phyloP scores from a whole-genome alignment of 2,888 invertebrate species.

The Acleris cristana region DNA sequence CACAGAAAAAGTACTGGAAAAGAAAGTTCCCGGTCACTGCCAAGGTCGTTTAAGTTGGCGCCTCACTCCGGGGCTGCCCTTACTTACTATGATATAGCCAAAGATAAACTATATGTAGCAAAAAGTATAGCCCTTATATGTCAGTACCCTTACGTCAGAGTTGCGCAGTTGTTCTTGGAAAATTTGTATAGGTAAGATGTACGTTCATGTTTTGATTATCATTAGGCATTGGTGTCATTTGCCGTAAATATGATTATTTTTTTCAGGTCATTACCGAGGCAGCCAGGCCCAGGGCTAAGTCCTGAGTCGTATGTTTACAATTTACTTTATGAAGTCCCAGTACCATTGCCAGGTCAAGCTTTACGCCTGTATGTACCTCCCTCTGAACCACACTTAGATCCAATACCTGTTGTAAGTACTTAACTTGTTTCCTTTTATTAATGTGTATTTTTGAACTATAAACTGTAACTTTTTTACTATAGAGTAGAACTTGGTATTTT shows the following conservation, averaged over 20 bases:
- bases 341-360: slow-evolving; percentile 95
- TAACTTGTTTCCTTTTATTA: neutral
- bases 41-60: slow-evolving; percentile 94
- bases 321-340: slow-evolving; percentile 95
- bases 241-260: neutral
- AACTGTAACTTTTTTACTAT: too few species aligned
- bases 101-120: slow-evolving; percentile 97
- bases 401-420: slow-evolving; percentile 83
- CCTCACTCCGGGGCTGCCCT: slow-evolving; percentile 90
- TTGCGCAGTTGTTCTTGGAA: slow-evolving; percentile 93
- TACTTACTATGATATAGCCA: slow-evolving; percentile 95
- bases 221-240: neutral
- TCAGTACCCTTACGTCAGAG: slow-evolving; percentile 94
- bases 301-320: slow-evolving; percentile 98
- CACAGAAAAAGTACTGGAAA: slow-evolving; percentile 83
- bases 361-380: slow-evolving; percentile 90
- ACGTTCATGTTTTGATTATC: neutral
- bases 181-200: slow-evolving; percentile 91
- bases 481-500: too few species aligned
- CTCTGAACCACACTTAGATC: slow-evolving; percentile 87
- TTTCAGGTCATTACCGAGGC: slow-evolving; percentile 89
- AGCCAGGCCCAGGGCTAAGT: slow-evolving; percentile 90
- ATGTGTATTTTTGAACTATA: neutral
- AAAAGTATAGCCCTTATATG: slow-evolving; percentile 97
- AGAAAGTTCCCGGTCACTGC: slow-evolving; percentile 93